Conservation (phyloP, 1,140 invertebrate species). For the Drosophila paulistorum region DNA sequence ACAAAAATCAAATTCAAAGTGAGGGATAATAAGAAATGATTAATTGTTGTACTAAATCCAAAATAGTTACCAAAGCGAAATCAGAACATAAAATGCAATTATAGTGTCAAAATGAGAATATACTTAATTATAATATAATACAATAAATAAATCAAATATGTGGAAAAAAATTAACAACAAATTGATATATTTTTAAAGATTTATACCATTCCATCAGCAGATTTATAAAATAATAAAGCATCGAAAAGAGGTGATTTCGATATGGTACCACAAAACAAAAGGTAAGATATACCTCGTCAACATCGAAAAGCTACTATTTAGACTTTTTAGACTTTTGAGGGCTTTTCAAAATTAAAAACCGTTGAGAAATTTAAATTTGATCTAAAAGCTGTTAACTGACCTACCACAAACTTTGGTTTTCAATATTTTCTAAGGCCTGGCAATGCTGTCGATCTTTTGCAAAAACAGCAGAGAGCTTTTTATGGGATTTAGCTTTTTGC, state of each 20-base stretch:
- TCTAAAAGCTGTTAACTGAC: not conserved
- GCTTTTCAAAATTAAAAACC: not conserved
- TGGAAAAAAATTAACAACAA: slow-evolving; percentile 5
- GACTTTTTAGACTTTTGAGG: not conserved
- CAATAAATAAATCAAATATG: slow-evolving; percentile 43
- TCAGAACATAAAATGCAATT: slow-evolving; percentile 64
- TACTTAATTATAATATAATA: slow-evolving; percentile 51
- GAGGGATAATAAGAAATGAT: slow-evolving; percentile 20
- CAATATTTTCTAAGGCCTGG: slow-evolving; percentile 6
- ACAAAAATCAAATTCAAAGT: not conserved
- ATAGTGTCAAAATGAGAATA: slow-evolving; percentile 72
- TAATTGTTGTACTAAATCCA: slow-evolving; percentile 73
- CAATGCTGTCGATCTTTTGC: slow-evolving; percentile 40
- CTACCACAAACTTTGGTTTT: slow-evolving; percentile 13
- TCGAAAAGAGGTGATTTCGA: too few species aligned
- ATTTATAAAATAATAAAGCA: too few species aligned
- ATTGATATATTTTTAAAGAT: not conserved
- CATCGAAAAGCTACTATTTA: too few species aligned
- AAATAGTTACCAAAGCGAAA: slow-evolving; percentile 56
- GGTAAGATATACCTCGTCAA: too few species aligned
- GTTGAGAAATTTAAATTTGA: not conserved
- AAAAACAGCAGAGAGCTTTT: slow-evolving; percentile 40
- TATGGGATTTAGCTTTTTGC: slow-evolving; percentile 36
- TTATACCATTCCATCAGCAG: too few species aligned
- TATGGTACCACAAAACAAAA: too few species aligned